A percentile compares a stretch with the other conserved stretches of the same genome.
Conservation (phyloP, 2,797 vertebrate species). For the Melanotaenia nigrans region DNA sequence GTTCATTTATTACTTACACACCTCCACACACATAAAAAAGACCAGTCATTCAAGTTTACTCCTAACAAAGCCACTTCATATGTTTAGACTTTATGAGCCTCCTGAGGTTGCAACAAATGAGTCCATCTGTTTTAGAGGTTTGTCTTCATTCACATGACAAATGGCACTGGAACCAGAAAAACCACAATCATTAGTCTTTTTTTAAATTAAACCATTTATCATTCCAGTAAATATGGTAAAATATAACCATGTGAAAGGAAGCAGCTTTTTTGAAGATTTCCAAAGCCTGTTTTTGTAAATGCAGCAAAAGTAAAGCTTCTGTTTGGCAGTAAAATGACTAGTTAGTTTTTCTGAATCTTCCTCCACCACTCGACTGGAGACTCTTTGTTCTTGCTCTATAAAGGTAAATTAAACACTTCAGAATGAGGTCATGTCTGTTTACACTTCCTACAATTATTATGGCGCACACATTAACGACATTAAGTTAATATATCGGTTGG, state of each 20-base stretch:
- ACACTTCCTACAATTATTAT: neutral
- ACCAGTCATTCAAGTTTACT: neutral
- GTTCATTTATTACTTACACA: neutral
- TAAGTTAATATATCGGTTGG: neutral
- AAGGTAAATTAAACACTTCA: neutral
- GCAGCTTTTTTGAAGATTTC: neutral
- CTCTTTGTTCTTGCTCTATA: neutral
- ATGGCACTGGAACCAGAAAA: neutral
- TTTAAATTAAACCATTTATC: neutral
- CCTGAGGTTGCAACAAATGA: no score
- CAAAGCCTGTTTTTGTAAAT: neutral
- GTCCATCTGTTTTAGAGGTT: neutral
- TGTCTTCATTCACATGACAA: neutral
- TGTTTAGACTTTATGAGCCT: no score
- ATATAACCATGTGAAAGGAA: neutral
- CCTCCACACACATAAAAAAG: no score
- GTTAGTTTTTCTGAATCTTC: neutral
- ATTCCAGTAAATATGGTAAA: neutral
- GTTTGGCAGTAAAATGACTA: neutral
- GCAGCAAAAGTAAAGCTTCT: neutral
- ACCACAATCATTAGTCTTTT: neutral
- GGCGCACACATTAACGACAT: neutral
- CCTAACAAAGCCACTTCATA: neutral
- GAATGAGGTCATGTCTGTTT: neutral
- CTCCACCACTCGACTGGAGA: neutral